A percentile compares a stretch with the other conserved stretches of the same genome.
phyloP scores from a whole-genome alignment of 2,797 vertebrate genomes.

The Sylvia borin region DNA sequence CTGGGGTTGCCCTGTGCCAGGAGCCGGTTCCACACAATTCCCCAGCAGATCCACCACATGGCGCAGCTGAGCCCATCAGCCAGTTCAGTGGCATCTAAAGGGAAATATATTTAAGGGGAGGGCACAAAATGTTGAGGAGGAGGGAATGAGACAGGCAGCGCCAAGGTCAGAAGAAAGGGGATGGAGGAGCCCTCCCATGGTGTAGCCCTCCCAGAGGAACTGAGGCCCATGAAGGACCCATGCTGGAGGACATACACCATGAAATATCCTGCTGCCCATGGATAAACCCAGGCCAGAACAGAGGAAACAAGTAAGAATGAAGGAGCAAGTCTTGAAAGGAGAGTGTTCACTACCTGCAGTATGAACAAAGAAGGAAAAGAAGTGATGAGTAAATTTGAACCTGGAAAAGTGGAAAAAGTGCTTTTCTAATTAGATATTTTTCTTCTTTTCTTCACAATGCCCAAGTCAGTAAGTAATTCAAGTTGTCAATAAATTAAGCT shows the following conservation, averaged over 20 bases:
- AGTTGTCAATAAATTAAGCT: neutral
- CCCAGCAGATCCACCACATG: neutral
- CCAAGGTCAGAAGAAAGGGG: neutral
- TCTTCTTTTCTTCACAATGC: neutral
- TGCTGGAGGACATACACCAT: neutral
- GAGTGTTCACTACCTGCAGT: neutral
- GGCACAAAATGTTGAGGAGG: neutral
- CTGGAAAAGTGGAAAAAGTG: neutral
- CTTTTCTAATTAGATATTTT: neutral
- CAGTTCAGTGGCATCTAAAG: rapidly evolving
- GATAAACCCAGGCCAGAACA: neutral
- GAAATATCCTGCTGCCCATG: neutral
- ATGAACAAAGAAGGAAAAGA: neutral
- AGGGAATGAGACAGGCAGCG: neutral
- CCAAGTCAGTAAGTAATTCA: neutral
- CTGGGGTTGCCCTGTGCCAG: neutral
- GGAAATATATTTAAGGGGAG: neutral
- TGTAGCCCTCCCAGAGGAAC: neutral
- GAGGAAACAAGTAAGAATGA: neutral
- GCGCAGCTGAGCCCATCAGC: neutral
- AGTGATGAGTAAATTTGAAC: neutral
- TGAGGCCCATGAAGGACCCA: neutral
- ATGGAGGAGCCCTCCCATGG: too few relatives aligned
- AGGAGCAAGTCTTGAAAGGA: neutral
- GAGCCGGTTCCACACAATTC: neutral